Conservation (phyloP, 2,888 invertebrate genomes). For the Acleris holmiana region DNA sequence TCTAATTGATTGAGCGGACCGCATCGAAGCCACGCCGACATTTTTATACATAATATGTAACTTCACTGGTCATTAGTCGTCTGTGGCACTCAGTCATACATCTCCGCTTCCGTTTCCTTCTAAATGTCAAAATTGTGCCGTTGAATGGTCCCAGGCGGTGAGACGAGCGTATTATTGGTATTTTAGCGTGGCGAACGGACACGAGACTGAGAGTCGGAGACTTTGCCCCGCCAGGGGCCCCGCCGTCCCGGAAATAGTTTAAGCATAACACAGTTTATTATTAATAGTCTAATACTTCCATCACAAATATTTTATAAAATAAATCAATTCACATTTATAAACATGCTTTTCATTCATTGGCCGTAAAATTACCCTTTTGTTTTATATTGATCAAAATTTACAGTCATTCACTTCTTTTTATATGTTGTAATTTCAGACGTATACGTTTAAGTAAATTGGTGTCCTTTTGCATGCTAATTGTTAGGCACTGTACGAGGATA, state of each 20-base stretch:
- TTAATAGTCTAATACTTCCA: slow-evolving; percentile 41
- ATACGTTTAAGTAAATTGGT: slow-evolving; percentile 51
- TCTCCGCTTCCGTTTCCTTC: slow-evolving; percentile 23
- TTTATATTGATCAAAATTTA: slow-evolving; percentile 56
- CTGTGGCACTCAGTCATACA: slow-evolving; percentile 21
- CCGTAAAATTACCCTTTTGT: slow-evolving; percentile 53
- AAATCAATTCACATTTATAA: slow-evolving; percentile 67
- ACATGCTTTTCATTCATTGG: slow-evolving; percentile 82
- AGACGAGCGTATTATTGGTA: slow-evolving; percentile 56
- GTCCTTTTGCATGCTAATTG: slow-evolving; percentile 79
- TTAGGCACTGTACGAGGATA: slow-evolving; percentile 26
- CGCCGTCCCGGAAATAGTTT: slow-evolving; percentile 81
- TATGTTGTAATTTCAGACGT: slow-evolving; percentile 45
- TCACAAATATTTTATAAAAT: slow-evolving; percentile 67
- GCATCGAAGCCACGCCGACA: no score
- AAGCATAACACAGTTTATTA: slow-evolving; percentile 61
- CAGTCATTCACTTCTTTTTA: slow-evolving; percentile 82
- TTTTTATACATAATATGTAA: no score
- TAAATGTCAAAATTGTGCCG: slow-evolving; percentile 6
- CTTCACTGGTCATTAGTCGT: neutral
- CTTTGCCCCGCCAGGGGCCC: slow-evolving; percentile 75
- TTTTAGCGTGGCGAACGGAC: slow-evolving; percentile 77
- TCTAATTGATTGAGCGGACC: no score
- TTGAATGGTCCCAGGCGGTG: slow-evolving; percentile 1
- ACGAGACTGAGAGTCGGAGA: slow-evolving; percentile 79